Percentiles rank a stretch among this genome's conserved stretches.
Evolutionary conservation across 2,797 vertebrate genomes (phyloP).

Genomic region (Phoebastria nigripes): DNA sequence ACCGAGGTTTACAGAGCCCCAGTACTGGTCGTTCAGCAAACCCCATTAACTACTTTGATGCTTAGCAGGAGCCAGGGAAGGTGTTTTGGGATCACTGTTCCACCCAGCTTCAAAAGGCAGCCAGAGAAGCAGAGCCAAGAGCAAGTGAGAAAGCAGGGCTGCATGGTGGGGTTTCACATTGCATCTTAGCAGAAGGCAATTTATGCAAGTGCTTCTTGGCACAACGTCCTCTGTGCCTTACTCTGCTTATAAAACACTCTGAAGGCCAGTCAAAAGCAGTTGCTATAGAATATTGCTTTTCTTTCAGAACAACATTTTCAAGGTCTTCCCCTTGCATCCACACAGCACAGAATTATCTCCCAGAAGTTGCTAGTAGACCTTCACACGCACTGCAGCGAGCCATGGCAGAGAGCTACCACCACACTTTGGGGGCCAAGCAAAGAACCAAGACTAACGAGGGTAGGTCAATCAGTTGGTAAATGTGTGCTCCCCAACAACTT

Average conservation of each 20-base stretch:
- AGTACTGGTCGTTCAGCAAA: background rate
- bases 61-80: background rate
- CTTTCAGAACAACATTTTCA: background rate
- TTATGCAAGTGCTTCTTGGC: background rate
- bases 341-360: background rate
- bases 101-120: background rate
- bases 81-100: background rate
- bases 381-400: fast-evolving
- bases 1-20: fast-evolving
- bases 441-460: background rate
- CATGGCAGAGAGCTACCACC: background rate
- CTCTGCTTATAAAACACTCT: background rate
- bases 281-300: background rate
- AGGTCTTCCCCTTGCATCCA: background rate
- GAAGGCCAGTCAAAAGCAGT: background rate
- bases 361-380: background rate
- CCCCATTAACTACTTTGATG: background rate
- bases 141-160: background rate
- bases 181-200: background rate
- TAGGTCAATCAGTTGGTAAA: background rate
- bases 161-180: background rate
- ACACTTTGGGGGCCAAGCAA: too few relatives aligned
- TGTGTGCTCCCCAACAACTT: background rate
- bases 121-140: background rate
- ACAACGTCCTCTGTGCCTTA: background rate